These are phyloP conservation scores for Ephialtes manifestator DNA, from an alignment of 2,888 invertebrate species.

Conservation along the genomic window DNA sequence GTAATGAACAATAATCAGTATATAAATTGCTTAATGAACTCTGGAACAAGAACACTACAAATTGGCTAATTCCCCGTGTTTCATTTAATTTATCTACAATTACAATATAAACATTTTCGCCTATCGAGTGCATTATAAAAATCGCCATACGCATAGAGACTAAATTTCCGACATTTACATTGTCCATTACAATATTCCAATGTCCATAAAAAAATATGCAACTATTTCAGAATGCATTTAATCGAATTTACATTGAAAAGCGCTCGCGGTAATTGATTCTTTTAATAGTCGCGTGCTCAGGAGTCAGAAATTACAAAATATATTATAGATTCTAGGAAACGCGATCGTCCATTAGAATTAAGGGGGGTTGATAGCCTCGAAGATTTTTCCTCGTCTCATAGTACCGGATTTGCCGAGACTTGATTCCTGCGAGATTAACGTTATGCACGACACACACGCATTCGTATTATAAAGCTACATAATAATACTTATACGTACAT, in stretches of 20 bases:
- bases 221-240: background rate
- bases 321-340: constrained; percentile 64
- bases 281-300: constrained; percentile 20
- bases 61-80: too few species aligned
- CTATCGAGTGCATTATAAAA: background rate
- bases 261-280: constrained; percentile 33
- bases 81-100: too few species aligned
- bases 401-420: constrained; percentile 59
- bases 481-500: constrained; percentile 26
- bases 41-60: too few species aligned
- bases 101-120: too few species aligned
- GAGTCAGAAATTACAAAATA: constrained; percentile 44
- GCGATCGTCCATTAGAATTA: constrained; percentile 62
- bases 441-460: constrained; percentile 50
- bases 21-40: too few species aligned
- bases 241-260: background rate
- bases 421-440: constrained; percentile 63
- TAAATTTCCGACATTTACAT: background rate
- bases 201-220: background rate
- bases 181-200: background rate
- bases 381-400: constrained; percentile 18
- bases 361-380: constrained; percentile 55
- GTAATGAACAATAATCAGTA: too few species aligned
- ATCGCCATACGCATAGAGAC: background rate
- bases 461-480: constrained; percentile 12